Conservation (phyloP, 2,113 vertebrate species). For the Uria aalge region DNA sequence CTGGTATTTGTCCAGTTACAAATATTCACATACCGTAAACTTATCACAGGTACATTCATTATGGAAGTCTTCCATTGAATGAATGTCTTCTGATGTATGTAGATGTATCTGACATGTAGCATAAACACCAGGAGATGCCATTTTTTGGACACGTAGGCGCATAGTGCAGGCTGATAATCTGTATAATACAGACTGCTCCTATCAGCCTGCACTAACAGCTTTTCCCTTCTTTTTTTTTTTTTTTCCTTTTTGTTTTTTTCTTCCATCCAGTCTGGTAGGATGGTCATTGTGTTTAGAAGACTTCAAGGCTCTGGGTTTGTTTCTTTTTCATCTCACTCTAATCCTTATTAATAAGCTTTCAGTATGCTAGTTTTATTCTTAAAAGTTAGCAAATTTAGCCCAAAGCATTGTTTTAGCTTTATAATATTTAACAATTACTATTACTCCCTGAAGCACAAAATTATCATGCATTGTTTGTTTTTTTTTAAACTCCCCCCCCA, state of each 20-base stretch:
- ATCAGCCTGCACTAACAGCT: neutral
- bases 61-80: neutral
- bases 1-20: neutral
- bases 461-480: neutral
- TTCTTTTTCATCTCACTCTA: neutral
- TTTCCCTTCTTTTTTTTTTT: neutral
- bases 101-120: neutral
- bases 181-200: neutral
- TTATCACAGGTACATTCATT: accelerated
- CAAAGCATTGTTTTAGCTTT: neutral
- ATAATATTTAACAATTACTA: neutral
- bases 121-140: neutral
- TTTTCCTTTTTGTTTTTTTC: accelerated
- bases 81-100: neutral
- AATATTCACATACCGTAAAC: neutral
- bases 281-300: neutral
- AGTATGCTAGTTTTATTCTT: neutral
- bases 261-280: neutral
- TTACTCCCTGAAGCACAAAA: neutral
- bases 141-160: accelerated
- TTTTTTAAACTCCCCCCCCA: neutral
- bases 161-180: neutral
- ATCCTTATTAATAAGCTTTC: neutral
- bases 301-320: neutral
- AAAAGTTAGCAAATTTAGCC: neutral